Base-by-base conservation (phyloP, 2,888 invertebrate genomes). In the Azorinus chamasolen region DNA sequence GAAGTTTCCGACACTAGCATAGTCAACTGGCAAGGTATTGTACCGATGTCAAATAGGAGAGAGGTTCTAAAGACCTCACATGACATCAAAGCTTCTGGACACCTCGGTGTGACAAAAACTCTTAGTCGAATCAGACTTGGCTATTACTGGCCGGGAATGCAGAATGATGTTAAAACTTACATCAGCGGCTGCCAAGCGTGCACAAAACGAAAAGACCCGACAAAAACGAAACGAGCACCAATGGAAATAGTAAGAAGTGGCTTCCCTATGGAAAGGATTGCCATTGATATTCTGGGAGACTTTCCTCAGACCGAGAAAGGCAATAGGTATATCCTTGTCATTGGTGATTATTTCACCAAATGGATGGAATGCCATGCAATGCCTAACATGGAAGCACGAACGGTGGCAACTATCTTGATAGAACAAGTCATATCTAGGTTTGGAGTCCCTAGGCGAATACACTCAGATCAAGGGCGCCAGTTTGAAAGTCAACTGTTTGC, bases 61-160 rank as follows among this genome's bases (percentile, higher is more conserved):
- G 45, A 32, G 2, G 41, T 64, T 12, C 55, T 71, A 14, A 27
- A 14, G 18, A 32, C 37, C 20, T 20, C 25, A 45, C 71, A 71
- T 55, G 64, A 71, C 20, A 57, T 53, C 0, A 57, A 46, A 37
- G 39, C 58, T n/a, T 39, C 57, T 6, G 58, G 71, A n/a, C 71
- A 58, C 48, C 32, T 63, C 22, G 63, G 64, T 5, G 20, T 63
- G 8, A 51, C 16, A 20, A 63, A 63, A 51, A 63, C 58, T 10
- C 14, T 71, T 1, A 16, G 37, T 14, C 59, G 53, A 18, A 55
- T 55, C 22, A 32, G 53, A 27, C 51, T 45, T 22, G 22, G 18
- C 18, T 69, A 43, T 32, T 69, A 54, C 53, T 69, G 69, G 69
- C 62, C 63, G 6, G 57, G 70, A 32, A n/a, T 62, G 25, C 27